phyloP scores from a whole-genome alignment of 2,888 invertebrate species.

The Pristionchus maxplancki region DNA sequence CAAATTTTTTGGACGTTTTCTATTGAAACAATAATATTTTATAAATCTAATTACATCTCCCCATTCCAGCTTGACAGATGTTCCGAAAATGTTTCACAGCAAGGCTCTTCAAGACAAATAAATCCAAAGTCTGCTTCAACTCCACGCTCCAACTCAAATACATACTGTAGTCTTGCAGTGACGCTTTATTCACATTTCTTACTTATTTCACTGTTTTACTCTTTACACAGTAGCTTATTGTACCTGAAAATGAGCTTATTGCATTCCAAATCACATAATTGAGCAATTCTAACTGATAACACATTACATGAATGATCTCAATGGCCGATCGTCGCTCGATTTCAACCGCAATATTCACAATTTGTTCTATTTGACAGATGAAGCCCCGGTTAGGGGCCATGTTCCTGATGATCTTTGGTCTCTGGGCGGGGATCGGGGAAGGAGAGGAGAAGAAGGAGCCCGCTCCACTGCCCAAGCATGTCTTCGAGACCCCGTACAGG shows the following conservation, averaged over 20 bases:
- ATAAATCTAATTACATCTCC: no score
- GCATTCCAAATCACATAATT: not conserved
- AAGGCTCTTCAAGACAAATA: not conserved
- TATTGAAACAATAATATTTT: no score
- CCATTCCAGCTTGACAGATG: no score
- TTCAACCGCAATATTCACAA: no score
- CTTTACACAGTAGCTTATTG: not conserved
- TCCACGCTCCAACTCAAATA: not conserved
- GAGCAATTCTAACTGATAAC: not conserved
- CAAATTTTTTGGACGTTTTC: conserved; percentile 80
- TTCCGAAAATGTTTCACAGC: not conserved
- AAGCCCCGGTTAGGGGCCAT: conserved; percentile 43
- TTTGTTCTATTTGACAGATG: conserved; percentile 28
- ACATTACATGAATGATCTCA: no score
- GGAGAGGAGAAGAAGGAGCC: not conserved
- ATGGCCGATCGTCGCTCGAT: no score
- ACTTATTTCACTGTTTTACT: not conserved
- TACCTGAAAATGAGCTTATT: no score
- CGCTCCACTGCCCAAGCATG: not conserved
- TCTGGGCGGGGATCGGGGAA: not conserved
- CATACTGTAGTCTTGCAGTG: not conserved
- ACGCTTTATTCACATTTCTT: not conserved
- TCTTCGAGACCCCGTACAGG: not conserved
- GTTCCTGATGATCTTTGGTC: not conserved
- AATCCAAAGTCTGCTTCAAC: not conserved